Conservation (phyloP, 1,140 invertebrate genomes). For the Goniozus legneri region DNA sequence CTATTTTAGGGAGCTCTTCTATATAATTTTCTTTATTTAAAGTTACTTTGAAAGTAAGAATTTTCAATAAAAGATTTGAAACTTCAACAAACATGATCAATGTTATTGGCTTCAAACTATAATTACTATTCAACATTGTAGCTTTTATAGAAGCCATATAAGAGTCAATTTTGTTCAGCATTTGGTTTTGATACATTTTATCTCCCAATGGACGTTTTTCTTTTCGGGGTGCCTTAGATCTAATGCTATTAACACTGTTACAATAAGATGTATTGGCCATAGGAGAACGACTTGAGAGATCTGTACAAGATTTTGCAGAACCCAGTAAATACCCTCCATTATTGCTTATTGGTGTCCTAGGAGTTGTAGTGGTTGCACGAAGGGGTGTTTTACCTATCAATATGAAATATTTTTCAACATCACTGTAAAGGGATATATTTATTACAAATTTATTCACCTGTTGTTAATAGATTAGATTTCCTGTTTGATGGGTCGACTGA, state of each 20-base stretch:
- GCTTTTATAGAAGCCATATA: conserved; percentile 31
- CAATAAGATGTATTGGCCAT: too few relatives aligned
- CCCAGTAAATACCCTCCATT: conserved; percentile 2
- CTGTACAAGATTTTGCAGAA: conserved; percentile 9
- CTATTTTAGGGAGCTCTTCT: conserved; percentile 52
- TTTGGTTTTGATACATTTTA: conserved; percentile 37
- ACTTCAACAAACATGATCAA: conserved; percentile 44
- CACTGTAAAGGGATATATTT: not conserved
- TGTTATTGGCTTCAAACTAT: conserved; percentile 41
- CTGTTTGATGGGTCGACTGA: conserved; percentile 25
- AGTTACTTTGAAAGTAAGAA: conserved; percentile 29
- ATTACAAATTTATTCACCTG: conserved; percentile 17
- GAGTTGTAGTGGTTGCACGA: conserved; percentile 15
- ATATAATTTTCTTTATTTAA: conserved; percentile 40
- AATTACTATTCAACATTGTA: conserved; percentile 36
- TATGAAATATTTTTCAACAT: not conserved
- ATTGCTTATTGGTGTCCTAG: conserved; percentile 15
- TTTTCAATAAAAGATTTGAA: conserved; percentile 29
- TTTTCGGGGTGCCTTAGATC: conserved; percentile 30
- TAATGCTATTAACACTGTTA: conserved; percentile 31
- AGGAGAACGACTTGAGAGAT: conserved; percentile 22
- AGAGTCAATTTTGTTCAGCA: conserved; percentile 39
- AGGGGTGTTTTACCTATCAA: conserved; percentile 21
- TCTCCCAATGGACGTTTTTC: conserved; percentile 42
- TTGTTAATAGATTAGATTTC: conserved; percentile 22